Evolutionary conservation across 2,113 vertebrate genomes (phyloP), one percentile per base, ranked within the genome.

Genomic region (Dolichotis patagonum): DNA sequence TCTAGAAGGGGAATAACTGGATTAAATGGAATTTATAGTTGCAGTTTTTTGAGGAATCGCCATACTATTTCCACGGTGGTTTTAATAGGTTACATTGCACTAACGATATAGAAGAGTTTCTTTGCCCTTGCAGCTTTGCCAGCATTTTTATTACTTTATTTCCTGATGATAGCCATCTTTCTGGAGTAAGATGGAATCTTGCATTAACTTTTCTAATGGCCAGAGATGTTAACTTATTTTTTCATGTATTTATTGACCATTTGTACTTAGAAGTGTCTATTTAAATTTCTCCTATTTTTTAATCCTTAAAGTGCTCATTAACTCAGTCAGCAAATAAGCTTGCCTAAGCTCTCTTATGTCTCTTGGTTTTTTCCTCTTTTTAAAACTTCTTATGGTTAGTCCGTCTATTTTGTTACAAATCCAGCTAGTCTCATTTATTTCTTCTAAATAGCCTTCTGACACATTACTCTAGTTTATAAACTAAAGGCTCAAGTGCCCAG

Each of bases 391-490:
- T 80, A 46, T 62, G 83, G 58, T 83, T n/a, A 75, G 30, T 35
- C 38, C 62, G 30, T 35, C 35, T 67, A 78, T 88, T 88, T 84
- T 7, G 78, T 67, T 80, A 67, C 43, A 93, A 86, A 95, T 49
- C 52, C 10, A 49, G 28, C 17, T n/a, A 52, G 75, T 41, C 14
- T 84, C 52, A 88, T 75, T 73, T 52, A 32, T 63, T 92, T 83
- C 81, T 82, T 77, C 73, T 77, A 94, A 54, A 69, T 88, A 52
- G 38, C 28, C 52, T 88, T 3, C 63, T 81, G 71, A 75, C 0
- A 41, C 30, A 46, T 77, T 63, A 63, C 22, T 91, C 38, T 87
- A 73, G 28, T 83, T 90, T 96, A 77, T 86, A 90, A 93, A 91
- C 77, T 43, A 38, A 86, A 80, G 32, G 13, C 71, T 58, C 9